phyloP scores from a whole-genome alignment of 2,797 vertebrate genomes.

The Aeoliscus strigatus region DNA sequence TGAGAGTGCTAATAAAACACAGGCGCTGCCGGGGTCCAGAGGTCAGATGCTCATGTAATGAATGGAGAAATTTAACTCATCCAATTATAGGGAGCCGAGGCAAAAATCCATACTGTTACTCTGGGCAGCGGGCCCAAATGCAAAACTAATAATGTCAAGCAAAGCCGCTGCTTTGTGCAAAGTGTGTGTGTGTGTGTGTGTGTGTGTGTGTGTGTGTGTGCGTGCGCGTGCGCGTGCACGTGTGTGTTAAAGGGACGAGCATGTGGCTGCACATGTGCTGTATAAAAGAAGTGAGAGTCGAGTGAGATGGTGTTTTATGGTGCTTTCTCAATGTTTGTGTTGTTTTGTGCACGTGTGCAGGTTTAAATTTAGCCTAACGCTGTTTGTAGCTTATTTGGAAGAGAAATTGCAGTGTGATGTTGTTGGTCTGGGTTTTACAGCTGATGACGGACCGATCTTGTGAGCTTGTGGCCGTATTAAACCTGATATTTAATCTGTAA shows the following conservation, averaged over 20 bases:
- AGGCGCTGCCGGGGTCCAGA: conserved; percentile 87
- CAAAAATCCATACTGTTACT: conserved; percentile 98
- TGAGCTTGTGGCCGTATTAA: too few relatives aligned
- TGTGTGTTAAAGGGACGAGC: too few relatives aligned
- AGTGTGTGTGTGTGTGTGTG: conserved; percentile 28
- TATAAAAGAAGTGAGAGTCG: conserved; percentile 44
- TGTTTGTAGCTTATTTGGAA: too few relatives aligned
- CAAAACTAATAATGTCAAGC: conserved; percentile 97
- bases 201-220: conserved; percentile 26
- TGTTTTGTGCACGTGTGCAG: too few relatives aligned
- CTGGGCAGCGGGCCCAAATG: conserved; percentile 92
- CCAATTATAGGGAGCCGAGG: conserved; percentile 93
- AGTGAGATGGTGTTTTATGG: too few relatives aligned
- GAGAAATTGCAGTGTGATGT: too few relatives aligned
- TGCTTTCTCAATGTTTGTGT: too few relatives aligned
- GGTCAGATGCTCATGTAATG: conserved; percentile 96
- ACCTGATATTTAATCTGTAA: too few relatives aligned
- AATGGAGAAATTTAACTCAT: conserved; percentile 99
- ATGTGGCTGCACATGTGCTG: conserved; percentile 10
- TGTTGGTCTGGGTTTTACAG: too few relatives aligned
- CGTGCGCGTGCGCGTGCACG: conserved; percentile 7
- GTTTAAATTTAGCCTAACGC: too few relatives aligned
- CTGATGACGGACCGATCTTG: too few relatives aligned
- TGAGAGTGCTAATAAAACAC: conserved; percentile 97
- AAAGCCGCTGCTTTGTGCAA: conserved; percentile 64